These are phyloP conservation scores for Columba janthina DNA, from an alignment of 2,113 vertebrate species.

Conservation along the genomic window DNA sequence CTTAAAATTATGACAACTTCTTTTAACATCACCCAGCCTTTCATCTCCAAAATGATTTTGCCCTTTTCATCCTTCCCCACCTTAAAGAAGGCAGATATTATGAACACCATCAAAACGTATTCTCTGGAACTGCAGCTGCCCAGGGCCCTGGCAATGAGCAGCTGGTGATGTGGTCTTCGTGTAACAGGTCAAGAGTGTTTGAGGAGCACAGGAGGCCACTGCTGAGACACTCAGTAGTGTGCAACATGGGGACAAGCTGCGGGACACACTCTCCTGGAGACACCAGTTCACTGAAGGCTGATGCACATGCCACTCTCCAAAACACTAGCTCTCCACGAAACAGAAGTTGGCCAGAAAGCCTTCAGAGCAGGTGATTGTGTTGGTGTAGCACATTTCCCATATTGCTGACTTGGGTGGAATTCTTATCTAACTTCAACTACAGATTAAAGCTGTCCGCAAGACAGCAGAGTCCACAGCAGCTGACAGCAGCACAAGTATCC, in stretches of 20 bases:
- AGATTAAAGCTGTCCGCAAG: neutral
- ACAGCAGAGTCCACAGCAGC: neutral
- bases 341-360: neutral
- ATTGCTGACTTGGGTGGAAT: neutral
- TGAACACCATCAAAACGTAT: neutral
- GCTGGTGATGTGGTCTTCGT: rapidly evolving
- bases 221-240: no score
- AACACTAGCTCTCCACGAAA: neutral
- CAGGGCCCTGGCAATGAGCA: neutral
- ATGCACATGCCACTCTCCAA: neutral
- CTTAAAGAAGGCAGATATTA: neutral
- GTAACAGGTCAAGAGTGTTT: neutral
- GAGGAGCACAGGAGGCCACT: neutral
- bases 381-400: neutral
- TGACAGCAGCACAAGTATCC: neutral
- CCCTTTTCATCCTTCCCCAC: neutral
- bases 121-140: neutral
- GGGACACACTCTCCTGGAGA: neutral
- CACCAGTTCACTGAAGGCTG: neutral
- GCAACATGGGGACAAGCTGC: rapidly evolving
- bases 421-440: neutral
- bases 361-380: neutral
- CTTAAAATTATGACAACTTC: neutral
- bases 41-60: neutral
- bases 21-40: neutral